Evolutionary conservation across 2,797 vertebrate genomes (phyloP).

Genomic region (Lithobates pipiens): DNA sequence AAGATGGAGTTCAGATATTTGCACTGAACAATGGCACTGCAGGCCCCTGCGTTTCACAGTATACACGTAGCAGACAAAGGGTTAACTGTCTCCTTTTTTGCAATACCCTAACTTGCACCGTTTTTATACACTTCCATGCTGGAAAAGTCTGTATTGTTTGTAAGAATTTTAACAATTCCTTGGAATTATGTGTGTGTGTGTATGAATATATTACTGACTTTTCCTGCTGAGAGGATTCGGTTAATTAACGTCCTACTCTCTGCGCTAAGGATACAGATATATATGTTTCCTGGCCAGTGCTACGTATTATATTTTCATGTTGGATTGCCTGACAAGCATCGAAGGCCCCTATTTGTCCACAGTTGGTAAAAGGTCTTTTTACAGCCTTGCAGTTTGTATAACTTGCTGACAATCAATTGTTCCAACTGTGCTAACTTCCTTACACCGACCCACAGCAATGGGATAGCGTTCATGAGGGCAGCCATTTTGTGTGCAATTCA

Average conservation of each 20-base stretch:
- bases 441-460: conserved; percentile 29
- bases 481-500: background rate
- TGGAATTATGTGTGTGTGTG: conserved; percentile 10
- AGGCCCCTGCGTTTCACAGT: conserved; percentile 39
- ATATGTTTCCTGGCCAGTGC: conserved; percentile 1
- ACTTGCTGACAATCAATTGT: conserved; percentile 30
- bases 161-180: background rate
- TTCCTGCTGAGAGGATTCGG: background rate
- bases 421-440: conserved; percentile 29
- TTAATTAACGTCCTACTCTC: background rate
- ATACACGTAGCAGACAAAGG: conserved; percentile 14
- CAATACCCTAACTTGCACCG: conserved; percentile 28
- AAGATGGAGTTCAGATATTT: conserved; percentile 5
- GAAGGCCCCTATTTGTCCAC: background rate
- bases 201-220: conserved; percentile 10
- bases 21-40: background rate
- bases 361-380: conserved; percentile 18
- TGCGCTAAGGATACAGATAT: conserved; percentile 7
- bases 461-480: background rate
- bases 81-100: conserved; percentile 33
- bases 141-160: conserved; percentile 28
- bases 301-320: conserved; percentile 22
- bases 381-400: conserved; percentile 15
- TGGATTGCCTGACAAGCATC: conserved; percentile 2
- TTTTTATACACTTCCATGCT: conserved; percentile 40